Base-by-base conservation (phyloP, 1,140 invertebrate species). In the Lordiphosa clarofinis region DNA sequence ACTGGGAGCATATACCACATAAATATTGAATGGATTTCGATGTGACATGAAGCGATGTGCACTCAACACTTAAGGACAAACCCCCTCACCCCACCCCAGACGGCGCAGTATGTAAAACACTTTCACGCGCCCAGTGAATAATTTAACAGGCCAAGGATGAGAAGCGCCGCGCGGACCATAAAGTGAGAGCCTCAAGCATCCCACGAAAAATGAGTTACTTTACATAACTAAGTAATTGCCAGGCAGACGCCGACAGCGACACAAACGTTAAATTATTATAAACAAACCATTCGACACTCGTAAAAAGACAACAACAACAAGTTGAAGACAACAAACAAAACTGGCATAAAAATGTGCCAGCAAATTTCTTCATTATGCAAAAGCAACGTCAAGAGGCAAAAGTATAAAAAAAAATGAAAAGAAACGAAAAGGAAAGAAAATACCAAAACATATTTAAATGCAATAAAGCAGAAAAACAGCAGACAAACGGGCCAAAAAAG, bases 191-290 rank as follows among this genome's bases (percentile, higher is more conserved):
- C 13, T 15, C 44, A 31, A 21, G 36, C 35, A 33, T 37, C 62
- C 61, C 35, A 49, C 65, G 37, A 68, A 68, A 68, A 68, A 68
- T 68, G 65, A 68, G 65, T 68, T 68, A 68, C 65, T 68, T 68
- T 68, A 68, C 65, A 68, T 68, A 68, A 68, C 65, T 68, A 68
- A 68, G 65, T 68, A 68, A 68, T 68, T 69, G 65, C 43, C 64
- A 68, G 44, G 56, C 65, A 28, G 24, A 28, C 13, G 64, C 64
- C 55, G 55, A 49, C 55, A 59, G 65, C 64, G 65, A 54, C 65
- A 68, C 48, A 68, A 68, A 68, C 64, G 64, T 68, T 69, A 68
- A 68, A 68, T 68, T 68, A 68, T 68, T 68, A 68, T 68, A 68
- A 68, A 68, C 65, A 68, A 68, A 68, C 65, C 65, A 68, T 68